A percentile compares a stretch with the other conserved stretches of the same genome.
phyloP scores from a whole-genome alignment of 2,797 vertebrate species.

The Sebastes paucispinis region DNA sequence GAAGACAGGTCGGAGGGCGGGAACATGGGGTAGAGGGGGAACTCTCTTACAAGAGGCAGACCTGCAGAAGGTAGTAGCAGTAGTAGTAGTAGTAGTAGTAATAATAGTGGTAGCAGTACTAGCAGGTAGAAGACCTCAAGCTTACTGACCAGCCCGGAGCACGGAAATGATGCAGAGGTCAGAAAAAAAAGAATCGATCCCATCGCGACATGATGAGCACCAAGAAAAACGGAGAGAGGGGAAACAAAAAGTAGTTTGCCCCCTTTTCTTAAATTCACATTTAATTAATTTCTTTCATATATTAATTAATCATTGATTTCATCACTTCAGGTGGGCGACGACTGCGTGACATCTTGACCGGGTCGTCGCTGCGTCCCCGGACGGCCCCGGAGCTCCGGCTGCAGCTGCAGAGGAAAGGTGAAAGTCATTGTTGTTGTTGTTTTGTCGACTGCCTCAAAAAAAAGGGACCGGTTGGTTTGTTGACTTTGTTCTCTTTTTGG shows the following conservation, averaged over 20 bases:
- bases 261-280: conserved; percentile 55
- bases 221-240: conserved; percentile 68
- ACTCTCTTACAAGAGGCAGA: conserved; percentile 52
- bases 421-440: conserved; percentile 1
- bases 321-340: conserved; percentile 59
- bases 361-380: conserved; percentile 19
- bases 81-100: conserved; percentile 30
- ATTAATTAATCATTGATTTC: conserved; percentile 31
- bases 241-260: conserved; percentile 68
- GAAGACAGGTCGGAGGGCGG: conserved; percentile 11
- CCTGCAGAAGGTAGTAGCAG: conserved; percentile 64
- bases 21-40: conserved; percentile 9
- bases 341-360: background rate
- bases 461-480: conserved; percentile 3
- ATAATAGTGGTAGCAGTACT: conserved; percentile 45
- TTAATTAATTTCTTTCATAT: conserved; percentile 27
- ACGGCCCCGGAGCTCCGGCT: conserved; percentile 2
- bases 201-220: conserved; percentile 84
- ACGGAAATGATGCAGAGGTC: conserved; percentile 39
- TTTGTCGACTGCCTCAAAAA: background rate
- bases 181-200: conserved; percentile 68
- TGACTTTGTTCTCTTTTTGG: conserved; percentile 40
- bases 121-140: conserved; percentile 47
- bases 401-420: conserved; percentile 13
- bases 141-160: conserved; percentile 49